Evolutionary conservation across 2,888 invertebrate species (phyloP).

Genomic region (Aporophyla nigra): DNA sequence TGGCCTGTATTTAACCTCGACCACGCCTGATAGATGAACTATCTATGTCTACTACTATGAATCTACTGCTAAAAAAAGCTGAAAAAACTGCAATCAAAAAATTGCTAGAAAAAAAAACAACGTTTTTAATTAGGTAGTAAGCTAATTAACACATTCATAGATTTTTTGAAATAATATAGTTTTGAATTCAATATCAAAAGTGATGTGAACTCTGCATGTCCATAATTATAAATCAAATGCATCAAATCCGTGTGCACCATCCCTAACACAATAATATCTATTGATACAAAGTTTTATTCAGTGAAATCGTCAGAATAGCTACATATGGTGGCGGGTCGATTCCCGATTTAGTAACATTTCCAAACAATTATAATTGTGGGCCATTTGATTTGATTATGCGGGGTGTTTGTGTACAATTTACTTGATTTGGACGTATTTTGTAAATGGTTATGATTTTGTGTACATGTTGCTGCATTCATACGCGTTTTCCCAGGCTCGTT

Average conservation of each 20-base stretch:
- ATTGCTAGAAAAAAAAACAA: neutral
- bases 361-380: slow-evolving; percentile 70
- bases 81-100: neutral
- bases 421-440: slow-evolving; percentile 75
- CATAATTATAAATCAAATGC: neutral
- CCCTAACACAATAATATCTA: slow-evolving; percentile 77
- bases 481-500: slow-evolving; percentile 56
- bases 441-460: slow-evolving; percentile 65
- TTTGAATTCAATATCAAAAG: neutral
- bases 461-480: slow-evolving; percentile 55
- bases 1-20: too few species aligned
- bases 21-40: too few species aligned
- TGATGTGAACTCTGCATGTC: neutral
- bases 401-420: slow-evolving; percentile 84
- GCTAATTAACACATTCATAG: too few species aligned
- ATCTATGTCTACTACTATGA: too few species aligned
- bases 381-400: slow-evolving; percentile 79
- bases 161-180: neutral
- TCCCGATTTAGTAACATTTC: slow-evolving; percentile 80
- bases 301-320: slow-evolving; percentile 78
- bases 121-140: neutral
- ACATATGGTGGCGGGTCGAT: slow-evolving; percentile 81
- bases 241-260: slow-evolving; percentile 54
- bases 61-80: too few species aligned
- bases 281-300: slow-evolving; percentile 68